Evolutionary conservation across 2,888 invertebrate genomes (phyloP).

Genomic region (Cephus sareptanus): DNA sequence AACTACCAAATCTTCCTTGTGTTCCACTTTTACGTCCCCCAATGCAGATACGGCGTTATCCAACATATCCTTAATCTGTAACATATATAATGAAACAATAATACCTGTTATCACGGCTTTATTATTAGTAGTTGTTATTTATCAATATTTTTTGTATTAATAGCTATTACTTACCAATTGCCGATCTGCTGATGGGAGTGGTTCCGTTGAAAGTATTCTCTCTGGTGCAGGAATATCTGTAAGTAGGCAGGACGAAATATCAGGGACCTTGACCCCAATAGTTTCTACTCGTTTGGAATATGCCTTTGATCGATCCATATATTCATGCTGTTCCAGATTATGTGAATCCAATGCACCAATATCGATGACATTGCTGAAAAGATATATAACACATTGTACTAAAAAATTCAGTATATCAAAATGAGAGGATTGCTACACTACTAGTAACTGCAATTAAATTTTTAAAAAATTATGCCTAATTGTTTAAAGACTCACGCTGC

Average conservation of each 20-base stretch:
- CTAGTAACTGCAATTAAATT: not conserved
- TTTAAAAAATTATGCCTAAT: conserved; percentile 17
- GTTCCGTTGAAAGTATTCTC: conserved; percentile 73
- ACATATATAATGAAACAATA: conserved; percentile 37
- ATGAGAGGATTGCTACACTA: not conserved
- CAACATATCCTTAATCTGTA: conserved; percentile 78
- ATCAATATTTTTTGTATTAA: not conserved
- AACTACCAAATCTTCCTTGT: conserved; percentile 90
- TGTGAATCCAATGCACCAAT: conserved; percentile 92
- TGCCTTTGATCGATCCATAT: conserved; percentile 73
- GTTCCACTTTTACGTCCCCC: conserved; percentile 84
- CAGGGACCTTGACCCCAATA: conserved; percentile 64
- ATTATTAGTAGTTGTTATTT: not conserved
- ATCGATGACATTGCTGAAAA: conserved; percentile 88
- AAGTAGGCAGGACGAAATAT: conserved; percentile 69
- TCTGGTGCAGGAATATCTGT: conserved; percentile 83
- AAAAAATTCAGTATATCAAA: not conserved
- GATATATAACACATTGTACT: not conserved
- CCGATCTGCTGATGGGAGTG: conserved; percentile 74
- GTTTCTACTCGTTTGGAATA: conserved; percentile 63
- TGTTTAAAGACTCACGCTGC: conserved; percentile 78
- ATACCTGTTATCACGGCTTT: not conserved
- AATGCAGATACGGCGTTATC: conserved; percentile 79
- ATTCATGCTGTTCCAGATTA: conserved; percentile 89
- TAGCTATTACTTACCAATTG: conserved; percentile 73